These are phyloP conservation scores for Nycteola revayana DNA, from an alignment of 2,888 invertebrate genomes.

Conservation along the genomic window DNA sequence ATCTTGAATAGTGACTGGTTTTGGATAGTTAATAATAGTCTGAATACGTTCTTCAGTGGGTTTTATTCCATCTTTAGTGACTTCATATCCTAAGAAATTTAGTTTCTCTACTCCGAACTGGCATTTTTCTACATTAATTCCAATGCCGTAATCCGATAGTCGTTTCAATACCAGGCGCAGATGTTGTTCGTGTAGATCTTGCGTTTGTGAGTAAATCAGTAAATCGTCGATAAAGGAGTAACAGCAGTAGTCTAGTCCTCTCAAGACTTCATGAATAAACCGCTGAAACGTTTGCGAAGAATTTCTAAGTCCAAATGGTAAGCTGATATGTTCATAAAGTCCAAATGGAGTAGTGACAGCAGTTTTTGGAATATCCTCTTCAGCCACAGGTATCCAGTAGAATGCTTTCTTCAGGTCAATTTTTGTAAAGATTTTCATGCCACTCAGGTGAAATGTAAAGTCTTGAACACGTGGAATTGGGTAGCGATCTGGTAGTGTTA, in stretches of 20 bases:
- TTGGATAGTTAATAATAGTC: background rate
- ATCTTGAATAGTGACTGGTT: background rate
- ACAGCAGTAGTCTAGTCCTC: background rate
- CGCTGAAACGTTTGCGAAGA: background rate
- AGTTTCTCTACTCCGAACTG: background rate
- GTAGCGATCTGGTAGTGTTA: conserved; percentile 1
- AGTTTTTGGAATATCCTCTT: background rate
- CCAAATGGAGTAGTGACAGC: background rate
- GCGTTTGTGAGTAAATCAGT: background rate
- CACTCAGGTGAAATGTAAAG: background rate
- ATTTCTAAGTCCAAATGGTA: background rate
- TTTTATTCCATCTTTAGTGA: background rate
- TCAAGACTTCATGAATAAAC: conserved; percentile 1
- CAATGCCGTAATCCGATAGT: background rate
- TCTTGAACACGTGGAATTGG: conserved; percentile 1
- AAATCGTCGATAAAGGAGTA: conserved; percentile 1
- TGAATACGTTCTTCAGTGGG: background rate
- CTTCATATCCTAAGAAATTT: conserved; percentile 1
- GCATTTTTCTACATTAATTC: background rate
- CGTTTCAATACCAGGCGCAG: background rate
- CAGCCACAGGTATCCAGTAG: background rate
- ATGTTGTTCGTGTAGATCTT: background rate
- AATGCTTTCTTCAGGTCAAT: conserved; percentile 3
- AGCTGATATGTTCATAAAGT: background rate
- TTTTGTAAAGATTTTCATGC: conserved; percentile 2